Percentiles rank a stretch among this genome's conserved stretches.
These are phyloP conservation scores for Sebastes matsubarae DNA, from an alignment of 2,797 vertebrate species.

Conservation along the genomic window DNA sequence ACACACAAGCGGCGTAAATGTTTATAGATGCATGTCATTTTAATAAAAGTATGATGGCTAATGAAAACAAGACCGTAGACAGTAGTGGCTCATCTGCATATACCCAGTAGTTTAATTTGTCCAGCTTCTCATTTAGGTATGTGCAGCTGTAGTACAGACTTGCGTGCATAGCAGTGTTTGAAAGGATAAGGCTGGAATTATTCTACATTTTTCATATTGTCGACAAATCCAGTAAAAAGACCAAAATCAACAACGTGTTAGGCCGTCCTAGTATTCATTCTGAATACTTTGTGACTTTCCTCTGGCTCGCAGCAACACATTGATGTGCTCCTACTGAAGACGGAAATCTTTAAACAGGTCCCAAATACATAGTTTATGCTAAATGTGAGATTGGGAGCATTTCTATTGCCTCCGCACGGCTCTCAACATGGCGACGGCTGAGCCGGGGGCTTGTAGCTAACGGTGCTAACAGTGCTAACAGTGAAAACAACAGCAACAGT, in stretches of 20 bases:
- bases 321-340: not conserved
- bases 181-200: not conserved
- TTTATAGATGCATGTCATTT: slow-evolving; percentile 14
- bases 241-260: not conserved
- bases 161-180: not conserved
- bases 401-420: too few relatives aligned
- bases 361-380: not conserved
- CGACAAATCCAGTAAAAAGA: not conserved
- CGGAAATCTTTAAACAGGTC: too few relatives aligned
- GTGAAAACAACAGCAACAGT: too few relatives aligned
- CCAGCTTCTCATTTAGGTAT: not conserved
- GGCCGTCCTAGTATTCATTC: not conserved
- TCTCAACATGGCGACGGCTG: too few relatives aligned
- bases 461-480: too few relatives aligned
- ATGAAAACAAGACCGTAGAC: slow-evolving; percentile 6
- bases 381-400: too few relatives aligned
- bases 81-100: not conserved
- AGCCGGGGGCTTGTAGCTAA: too few relatives aligned
- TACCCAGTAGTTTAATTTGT: not conserved
- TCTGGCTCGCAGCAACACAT: not conserved
- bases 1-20: not conserved
- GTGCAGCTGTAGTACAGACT: not conserved
- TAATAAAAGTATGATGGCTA: slow-evolving; percentile 7
- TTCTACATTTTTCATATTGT: not conserved
- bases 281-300: not conserved